phyloP scores from a whole-genome alignment of 2,797 vertebrate species.

The Danio kyathit region DNA sequence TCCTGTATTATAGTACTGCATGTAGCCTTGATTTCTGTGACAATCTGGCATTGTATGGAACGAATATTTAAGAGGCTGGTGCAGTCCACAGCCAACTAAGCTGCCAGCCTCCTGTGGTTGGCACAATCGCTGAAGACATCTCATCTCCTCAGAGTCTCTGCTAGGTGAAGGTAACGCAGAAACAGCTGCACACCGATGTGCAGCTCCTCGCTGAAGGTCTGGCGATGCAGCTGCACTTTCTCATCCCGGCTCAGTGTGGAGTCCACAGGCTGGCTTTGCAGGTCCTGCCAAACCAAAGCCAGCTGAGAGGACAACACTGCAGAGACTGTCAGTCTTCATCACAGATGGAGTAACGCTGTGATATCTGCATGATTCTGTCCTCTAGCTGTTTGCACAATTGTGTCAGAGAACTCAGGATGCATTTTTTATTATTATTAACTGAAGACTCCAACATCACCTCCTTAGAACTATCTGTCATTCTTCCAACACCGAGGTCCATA shows the following conservation, averaged over 20 bases:
- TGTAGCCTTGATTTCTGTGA: slow-evolving; percentile 51
- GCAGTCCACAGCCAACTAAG: slow-evolving; percentile 76
- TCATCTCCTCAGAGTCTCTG: slow-evolving; percentile 61
- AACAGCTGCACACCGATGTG: slow-evolving; percentile 75
- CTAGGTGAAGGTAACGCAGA: slow-evolving; percentile 70
- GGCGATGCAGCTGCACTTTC: slow-evolving; percentile 68
- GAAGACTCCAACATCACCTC: slow-evolving; percentile 34
- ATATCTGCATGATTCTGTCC: slow-evolving; percentile 49
- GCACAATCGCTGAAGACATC: slow-evolving; percentile 74
- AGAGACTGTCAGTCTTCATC: slow-evolving; percentile 57
- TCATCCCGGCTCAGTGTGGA: slow-evolving; percentile 65
- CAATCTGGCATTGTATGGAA: slow-evolving; percentile 50
- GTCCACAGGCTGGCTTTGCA: slow-evolving; percentile 44
- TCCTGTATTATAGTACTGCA: slow-evolving; percentile 22
- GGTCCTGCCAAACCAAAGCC: slow-evolving; percentile 68
- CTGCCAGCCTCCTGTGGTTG: slow-evolving; percentile 73
- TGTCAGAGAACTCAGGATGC: slow-evolving; percentile 48
- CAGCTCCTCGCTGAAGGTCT: slow-evolving; percentile 71
- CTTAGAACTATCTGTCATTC: slow-evolving; percentile 41
- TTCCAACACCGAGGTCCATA: slow-evolving; percentile 50
- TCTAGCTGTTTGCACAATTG: slow-evolving; percentile 57
- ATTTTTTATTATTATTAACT: slow-evolving; percentile 12
- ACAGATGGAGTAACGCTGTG: slow-evolving; percentile 19
- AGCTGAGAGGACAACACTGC: slow-evolving; percentile 72
- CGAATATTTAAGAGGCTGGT: slow-evolving; percentile 60